Evolutionary conservation across 2,113 vertebrate genomes (phyloP).

Genomic region (Spheniscus mendiculus): DNA sequence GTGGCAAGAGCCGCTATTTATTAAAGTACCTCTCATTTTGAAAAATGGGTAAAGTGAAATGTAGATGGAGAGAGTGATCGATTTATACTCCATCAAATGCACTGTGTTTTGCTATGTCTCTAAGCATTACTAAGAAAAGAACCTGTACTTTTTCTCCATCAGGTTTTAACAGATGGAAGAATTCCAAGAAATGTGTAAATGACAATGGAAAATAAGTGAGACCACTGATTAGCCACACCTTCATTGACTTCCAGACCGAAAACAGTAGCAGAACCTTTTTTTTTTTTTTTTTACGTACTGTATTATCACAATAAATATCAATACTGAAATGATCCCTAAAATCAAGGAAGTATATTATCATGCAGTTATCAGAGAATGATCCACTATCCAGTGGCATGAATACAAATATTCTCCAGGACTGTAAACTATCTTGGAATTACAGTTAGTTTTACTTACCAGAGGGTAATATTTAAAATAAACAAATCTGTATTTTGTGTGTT

Average conservation of each 20-base stretch:
- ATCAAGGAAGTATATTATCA: neutral
- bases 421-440: neutral
- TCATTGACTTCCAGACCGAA: neutral
- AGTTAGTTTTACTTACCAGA: neutral
- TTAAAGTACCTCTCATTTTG: conserved; percentile 4
- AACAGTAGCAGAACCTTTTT: neutral
- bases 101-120: neutral
- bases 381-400: neutral
- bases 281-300: neutral
- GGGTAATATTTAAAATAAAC: neutral
- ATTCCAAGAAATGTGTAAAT: neutral
- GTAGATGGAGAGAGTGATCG: neutral
- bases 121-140: neutral
- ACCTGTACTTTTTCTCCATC: neutral
- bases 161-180: neutral
- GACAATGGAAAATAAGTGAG: neutral
- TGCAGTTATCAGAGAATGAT: neutral
- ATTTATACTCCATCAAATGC: neutral
- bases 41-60: neutral
- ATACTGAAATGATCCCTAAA: neutral
- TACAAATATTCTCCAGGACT: neutral
- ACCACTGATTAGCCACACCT: neutral
- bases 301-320: neutral
- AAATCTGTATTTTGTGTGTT: neutral
- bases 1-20: neutral